phyloP scores from a whole-genome alignment of 2,888 invertebrate genomes.

The Chalcosyrphus nemorum region DNA sequence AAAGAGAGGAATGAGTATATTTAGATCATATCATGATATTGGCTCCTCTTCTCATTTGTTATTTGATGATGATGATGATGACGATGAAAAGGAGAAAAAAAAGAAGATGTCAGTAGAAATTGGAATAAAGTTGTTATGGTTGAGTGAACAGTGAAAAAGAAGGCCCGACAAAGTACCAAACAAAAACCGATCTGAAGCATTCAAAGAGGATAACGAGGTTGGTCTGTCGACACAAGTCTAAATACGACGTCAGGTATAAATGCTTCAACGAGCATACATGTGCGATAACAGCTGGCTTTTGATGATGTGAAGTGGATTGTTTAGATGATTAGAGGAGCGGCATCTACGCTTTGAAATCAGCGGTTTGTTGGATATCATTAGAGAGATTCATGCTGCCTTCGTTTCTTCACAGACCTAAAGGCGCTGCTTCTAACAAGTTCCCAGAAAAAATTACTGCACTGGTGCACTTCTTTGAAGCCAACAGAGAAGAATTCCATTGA shows the following conservation, averaged over 20 bases:
- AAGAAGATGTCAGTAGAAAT: background rate
- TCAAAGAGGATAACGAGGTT: background rate
- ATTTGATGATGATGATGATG: conserved; percentile 31
- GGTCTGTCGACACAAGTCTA: background rate
- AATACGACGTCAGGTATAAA: background rate
- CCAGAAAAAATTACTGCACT: too few species aligned
- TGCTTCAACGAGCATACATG: background rate
- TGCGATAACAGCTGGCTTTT: background rate
- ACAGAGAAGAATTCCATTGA: too few species aligned
- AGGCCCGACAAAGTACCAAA: background rate
- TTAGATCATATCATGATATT: conserved; percentile 56
- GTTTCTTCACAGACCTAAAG: too few species aligned
- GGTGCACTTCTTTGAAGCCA: too few species aligned
- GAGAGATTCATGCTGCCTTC: too few species aligned
- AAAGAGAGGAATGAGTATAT: conserved; percentile 16
- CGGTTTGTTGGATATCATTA: too few species aligned
- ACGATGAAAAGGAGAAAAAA: background rate
- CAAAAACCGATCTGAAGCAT: background rate
- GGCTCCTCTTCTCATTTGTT: background rate
- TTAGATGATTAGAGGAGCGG: too few species aligned
- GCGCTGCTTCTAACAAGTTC: too few species aligned
- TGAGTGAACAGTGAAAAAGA: background rate
- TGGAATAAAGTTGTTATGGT: conserved; percentile 4
- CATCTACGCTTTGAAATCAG: too few species aligned
- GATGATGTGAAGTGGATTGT: background rate